Evolutionary conservation across 92 coral and sea anemone species (phyloP).

Genomic region (Epizoanthus ramosus): DNA sequence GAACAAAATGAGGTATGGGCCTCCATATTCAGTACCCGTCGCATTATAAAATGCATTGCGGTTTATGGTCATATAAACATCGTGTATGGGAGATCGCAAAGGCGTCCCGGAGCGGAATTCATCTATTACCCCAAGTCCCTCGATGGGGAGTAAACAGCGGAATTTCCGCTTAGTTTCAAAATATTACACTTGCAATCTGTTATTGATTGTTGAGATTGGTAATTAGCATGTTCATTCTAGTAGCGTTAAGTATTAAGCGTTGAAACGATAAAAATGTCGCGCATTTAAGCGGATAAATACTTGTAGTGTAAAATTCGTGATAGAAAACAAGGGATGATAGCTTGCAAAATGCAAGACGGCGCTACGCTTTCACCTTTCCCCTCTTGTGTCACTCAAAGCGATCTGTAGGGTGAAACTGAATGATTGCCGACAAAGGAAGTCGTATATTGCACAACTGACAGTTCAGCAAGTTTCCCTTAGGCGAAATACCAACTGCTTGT

Average conservation of each 20-base stretch:
- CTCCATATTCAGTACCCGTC: too few relatives aligned
- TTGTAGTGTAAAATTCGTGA: too few relatives aligned
- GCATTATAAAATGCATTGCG: too few relatives aligned
- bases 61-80: too few relatives aligned
- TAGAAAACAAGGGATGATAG: too few relatives aligned
- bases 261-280: too few relatives aligned
- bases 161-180: not conserved
- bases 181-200: not conserved
- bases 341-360: not conserved
- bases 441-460: constrained; percentile 11
- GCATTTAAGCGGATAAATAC: too few relatives aligned
- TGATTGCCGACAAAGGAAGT: constrained; percentile 40
- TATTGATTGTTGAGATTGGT: not conserved
- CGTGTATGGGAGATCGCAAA: too few relatives aligned
- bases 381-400: not conserved
- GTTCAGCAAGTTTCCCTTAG: constrained; percentile 4
- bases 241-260: too few relatives aligned
- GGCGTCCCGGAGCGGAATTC: not conserved
- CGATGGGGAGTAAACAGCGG: not conserved
- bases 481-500: constrained; percentile 17
- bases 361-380: constrained; percentile 2
- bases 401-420: constrained; percentile 20
- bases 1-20: too few relatives aligned
- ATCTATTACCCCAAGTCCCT: too few relatives aligned
- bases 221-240: not conserved